Base-by-base conservation (phyloP, 2,797 vertebrate genomes). In the Epinephelus awoara region DNA sequence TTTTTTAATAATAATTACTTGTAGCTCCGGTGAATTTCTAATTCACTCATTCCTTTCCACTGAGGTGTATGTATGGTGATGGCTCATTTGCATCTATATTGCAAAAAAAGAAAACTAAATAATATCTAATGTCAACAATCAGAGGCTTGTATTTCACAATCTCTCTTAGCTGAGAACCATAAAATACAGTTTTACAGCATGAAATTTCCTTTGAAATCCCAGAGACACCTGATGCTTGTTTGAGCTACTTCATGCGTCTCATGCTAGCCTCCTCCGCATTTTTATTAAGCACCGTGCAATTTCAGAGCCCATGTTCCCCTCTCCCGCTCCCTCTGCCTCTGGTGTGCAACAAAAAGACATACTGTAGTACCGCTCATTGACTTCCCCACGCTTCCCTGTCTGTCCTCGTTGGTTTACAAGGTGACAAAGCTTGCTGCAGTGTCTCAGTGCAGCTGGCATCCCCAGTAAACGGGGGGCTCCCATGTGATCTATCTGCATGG, bases 401-500 rank as follows among this genome's bases (percentile, higher is more conserved):
- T 79, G 71, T 83, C 74, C 75, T 73, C 68, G 79, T 82, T 80
- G 49, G 11, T 96, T 95, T 95, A 95, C 93, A 95, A 95, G 93
- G 94, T 95, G 95, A 93, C 94, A 91, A 93, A 94, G 84, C 86
- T 90, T 64, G 83, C 85, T 62, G 21, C 83, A 38, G 91, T 90
- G 90, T 93, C 93, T 92, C 76, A n/a, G 72, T 88, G 89, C 93
- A 94, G 94, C 93, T 95, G 94, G 91, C 92, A 93, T 91, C 89
- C 74, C 85, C 85, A 88, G 89, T 92, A 91, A 93, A 91, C 70
- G 77, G 79, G 72, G 84, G 75, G 23, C 78, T 95, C 93, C 88
- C 89, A 84, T 85, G 84, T 88, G 94, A 90, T 93, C 92, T 89
- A 81, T 92, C 90, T 92, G 90, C 89, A 65, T 67, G 81, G 82